A percentile compares a stretch with the other conserved stretches of the same genome.
phyloP scores from a whole-genome alignment of 2,113 vertebrate species.

The Dipodomys spectabilis region DNA sequence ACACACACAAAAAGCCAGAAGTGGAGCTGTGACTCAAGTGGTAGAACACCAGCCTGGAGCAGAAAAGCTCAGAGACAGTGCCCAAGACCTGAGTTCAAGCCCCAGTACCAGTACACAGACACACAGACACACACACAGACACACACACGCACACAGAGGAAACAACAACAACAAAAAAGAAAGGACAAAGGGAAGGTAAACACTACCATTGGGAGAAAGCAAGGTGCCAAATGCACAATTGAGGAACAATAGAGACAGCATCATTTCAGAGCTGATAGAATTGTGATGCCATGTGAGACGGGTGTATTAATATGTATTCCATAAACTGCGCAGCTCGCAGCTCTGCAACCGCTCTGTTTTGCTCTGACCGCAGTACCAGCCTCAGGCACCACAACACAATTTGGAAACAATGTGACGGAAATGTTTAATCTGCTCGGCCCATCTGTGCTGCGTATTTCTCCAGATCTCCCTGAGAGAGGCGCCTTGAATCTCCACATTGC shows the following conservation, averaged over 20 bases:
- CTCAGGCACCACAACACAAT: slow-evolving; percentile 92
- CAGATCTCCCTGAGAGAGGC: slow-evolving; percentile 95
- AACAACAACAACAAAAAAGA: no score
- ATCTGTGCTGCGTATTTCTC: slow-evolving; percentile 95
- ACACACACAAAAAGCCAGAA: no score
- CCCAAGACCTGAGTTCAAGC: no score
- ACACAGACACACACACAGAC: no score
- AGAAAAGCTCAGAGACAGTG: no score
- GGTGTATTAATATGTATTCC: slow-evolving; percentile 85
- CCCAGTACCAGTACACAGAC: no score
- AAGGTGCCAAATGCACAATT: slow-evolving; percentile 62
- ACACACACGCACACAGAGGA: no score
- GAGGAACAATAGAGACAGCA: slow-evolving; percentile 75
- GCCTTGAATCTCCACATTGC: slow-evolving; percentile 95
- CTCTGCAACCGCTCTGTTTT: slow-evolving; percentile 78
- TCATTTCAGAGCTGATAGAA: slow-evolving; percentile 72
- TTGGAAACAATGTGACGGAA: slow-evolving; percentile 94
- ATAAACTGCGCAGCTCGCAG: slow-evolving; percentile 78
- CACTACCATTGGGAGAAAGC: slow-evolving; percentile 53
- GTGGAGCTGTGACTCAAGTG: no score
- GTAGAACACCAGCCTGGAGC: no score
- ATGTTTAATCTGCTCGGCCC: slow-evolving; percentile 96
- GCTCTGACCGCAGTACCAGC: slow-evolving; percentile 90
- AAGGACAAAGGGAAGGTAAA: slow-evolving; percentile 41
- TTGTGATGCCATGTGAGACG: slow-evolving; percentile 79